Base-by-base conservation (phyloP, 2,888 invertebrate genomes). In the Mythimna ferrago region DNA sequence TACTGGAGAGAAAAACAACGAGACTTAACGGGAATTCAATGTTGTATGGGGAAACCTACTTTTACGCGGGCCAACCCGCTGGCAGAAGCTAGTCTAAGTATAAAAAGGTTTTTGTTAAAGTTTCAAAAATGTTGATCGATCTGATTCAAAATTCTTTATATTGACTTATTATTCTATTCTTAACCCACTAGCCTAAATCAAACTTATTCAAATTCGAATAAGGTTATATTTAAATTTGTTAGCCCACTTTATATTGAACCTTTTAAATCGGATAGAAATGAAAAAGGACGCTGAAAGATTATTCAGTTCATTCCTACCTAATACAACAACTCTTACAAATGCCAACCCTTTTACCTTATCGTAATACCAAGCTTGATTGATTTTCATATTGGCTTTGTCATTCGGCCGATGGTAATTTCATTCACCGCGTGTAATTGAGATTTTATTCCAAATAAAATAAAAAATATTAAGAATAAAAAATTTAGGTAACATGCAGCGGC, bases 311-410 rank as follows among this genome's bases (percentile, higher is more conserved):
- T 38, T 19, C 58, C 16, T 35, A 53, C 48, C 10, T 60, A 61
- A 41, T 67, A 58, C 53, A 54, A 68, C 14, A 61, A 35, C 35
- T 38, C n/a, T 60, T 26, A 32, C 26, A 60, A 51, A 60, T 41
- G n/a, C 54, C 6, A 32, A 57, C 32, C 66, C 60, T 67, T 66
- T 41, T 53, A 56, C 57, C 10, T 75, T 74, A 71, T 67, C 2
- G 26, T 44, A 66, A 68, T 58, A 54, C 32, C n/a, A 56, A 66
- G 44, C 58, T 32, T 57, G 56, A 72, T 80, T 76, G 71, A 64
- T 80, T 71, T 70, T 77, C 53, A 48, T 58, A 71, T 65, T 56
- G 38, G 53, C 51, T 68, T 67, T 73, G 70, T 73, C 66, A 70
- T 66, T 73, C 48, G 57, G 6, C 38, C 64, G 44, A 51, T 38